Conservation (phyloP, 2,113 vertebrate species). For the Sus scrofa region DNA sequence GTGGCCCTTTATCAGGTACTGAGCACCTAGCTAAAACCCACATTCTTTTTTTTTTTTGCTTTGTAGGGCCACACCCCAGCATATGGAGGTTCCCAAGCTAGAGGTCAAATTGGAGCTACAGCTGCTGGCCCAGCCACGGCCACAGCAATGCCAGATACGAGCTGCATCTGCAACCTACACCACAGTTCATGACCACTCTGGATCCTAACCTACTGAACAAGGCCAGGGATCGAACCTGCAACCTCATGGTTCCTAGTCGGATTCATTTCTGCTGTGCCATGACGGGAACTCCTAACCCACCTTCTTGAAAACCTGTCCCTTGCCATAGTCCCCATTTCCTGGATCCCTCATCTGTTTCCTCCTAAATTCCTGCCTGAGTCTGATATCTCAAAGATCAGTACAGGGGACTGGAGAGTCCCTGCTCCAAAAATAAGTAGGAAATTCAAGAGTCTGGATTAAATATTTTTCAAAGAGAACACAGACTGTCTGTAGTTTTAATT, state of each 20-base stretch:
- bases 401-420: background rate
- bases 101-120: too few species aligned
- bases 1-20: background rate
- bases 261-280: too few species aligned
- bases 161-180: too few species aligned
- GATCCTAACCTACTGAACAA: too few species aligned
- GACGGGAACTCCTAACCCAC: background rate
- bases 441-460: background rate
- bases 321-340: background rate
- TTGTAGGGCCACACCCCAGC: too few species aligned
- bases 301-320: background rate
- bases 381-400: background rate
- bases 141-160: too few species aligned
- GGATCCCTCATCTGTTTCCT: background rate
- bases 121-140: too few species aligned
- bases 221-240: too few species aligned
- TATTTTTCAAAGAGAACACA: background rate
- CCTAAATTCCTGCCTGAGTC: background rate
- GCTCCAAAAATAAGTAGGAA: background rate
- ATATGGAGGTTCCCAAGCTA: too few species aligned
- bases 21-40: background rate
- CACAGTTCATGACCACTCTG: too few species aligned
- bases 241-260: too few species aligned
- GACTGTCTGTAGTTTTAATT: background rate
- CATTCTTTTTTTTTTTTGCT: too few species aligned